A percentile compares a stretch with the other conserved stretches of the same genome.
Evolutionary conservation across 1,140 invertebrate genomes (phyloP).

Genomic region (Diabrotica virgifera): DNA sequence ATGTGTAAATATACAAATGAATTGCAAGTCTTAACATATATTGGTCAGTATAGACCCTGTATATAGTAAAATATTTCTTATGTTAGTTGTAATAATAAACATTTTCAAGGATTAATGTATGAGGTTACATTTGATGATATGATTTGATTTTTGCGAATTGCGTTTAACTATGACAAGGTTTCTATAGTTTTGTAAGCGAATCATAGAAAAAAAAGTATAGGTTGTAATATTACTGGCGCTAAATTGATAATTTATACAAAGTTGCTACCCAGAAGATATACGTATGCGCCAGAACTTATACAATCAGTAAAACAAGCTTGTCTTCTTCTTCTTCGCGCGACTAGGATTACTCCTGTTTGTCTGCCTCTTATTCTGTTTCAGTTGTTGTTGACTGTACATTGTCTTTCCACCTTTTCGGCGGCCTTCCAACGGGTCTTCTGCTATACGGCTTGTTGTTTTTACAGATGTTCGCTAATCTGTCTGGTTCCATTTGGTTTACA

Average conservation of each 20-base stretch:
- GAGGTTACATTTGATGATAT: conserved; percentile 13
- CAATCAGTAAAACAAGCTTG: no score
- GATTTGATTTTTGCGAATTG: conserved; percentile 4
- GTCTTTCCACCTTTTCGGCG: no score
- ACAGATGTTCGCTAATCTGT: no score
- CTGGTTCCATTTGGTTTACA: no score
- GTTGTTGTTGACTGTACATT: no score
- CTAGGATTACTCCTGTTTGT: no score
- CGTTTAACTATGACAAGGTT: neutral
- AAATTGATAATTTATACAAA: neutral
- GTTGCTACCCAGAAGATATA: no score
- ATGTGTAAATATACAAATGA: conserved; percentile 14
- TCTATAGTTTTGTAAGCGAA: neutral
- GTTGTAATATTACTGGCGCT: neutral
- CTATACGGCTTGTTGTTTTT: no score
- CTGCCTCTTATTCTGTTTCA: no score
- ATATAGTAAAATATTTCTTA: conserved; percentile 12
- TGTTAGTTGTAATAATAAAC: conserved; percentile 14
- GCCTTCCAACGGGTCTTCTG: no score
- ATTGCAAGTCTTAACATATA: conserved; percentile 9
- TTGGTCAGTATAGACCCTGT: conserved; percentile 20
- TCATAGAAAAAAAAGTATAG: neutral
- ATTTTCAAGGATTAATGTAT: conserved; percentile 15
- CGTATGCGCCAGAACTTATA: no score
- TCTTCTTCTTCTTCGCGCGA: no score